Base-by-base conservation (phyloP, 92 coral and sea anemone species). In the Palythoa heliodiscus region DNA sequence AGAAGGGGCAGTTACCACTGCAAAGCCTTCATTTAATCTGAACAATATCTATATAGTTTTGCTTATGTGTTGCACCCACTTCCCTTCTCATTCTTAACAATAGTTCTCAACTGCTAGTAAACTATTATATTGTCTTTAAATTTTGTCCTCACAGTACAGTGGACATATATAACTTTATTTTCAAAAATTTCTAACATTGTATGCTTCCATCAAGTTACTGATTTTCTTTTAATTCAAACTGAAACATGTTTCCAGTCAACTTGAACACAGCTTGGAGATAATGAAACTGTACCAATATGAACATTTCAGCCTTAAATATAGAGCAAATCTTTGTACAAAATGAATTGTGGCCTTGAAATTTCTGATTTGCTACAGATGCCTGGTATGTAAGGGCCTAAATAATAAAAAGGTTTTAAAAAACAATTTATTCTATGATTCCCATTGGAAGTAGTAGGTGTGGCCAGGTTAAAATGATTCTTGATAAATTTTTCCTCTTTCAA, bases 31-130 rank as follows among this genome's bases (percentile, higher is more conserved):
- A 60, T 60, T 60, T 60, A 60, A 60, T 60, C 17, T 60, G 68
- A 60, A 60, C 68, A 60, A 60, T 60, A 60, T 60, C 68, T 60
- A 60, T 16, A 60, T 60, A 60, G 24, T 14, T 60, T 60, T 60
- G 68, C 68, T 60, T 60, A 60, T 60, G 68, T 60, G 68, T 60
- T 60, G 68, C 68, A 60, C 68, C 68, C 68, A 60, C 68, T 60
- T 60, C 68, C 68, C 68, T 60, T 60, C 68, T 60, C 68, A 15
- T 60, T 60, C 68, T 60, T 60, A 60, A 60, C 68, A 60, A 60
- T 60, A 60, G 68, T 60, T 60, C 68, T 60, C 24, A 16, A 60
- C 68, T 60, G 68, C 68, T 60, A 60, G 68, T 60, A 60, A 60
- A 60, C 68, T 60, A 60, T 60, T 60, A 60, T 15, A 60, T 60